Evolutionary conservation across 2,797 vertebrate species (phyloP), one percentile per base, ranked within the genome.

Genomic region (Linurgus olivaceus): DNA sequence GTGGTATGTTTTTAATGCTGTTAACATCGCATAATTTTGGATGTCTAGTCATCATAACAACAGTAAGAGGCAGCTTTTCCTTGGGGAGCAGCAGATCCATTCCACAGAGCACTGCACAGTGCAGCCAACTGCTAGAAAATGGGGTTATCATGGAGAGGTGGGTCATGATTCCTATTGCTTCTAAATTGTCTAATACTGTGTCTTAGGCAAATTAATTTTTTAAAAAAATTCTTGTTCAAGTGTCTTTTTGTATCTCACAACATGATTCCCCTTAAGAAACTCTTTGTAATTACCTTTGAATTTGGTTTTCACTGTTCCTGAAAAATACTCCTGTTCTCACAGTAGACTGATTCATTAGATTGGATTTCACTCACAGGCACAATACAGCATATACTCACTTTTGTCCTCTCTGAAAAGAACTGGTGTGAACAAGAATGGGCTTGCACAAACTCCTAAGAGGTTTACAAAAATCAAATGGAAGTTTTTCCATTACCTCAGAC

Each of bases 181-280:
- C 59, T 26, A 35, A 38, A 51, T 67, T 78, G 77, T 68, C 26
- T 23, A 50, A 12, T 77, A 23, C 17, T 65, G 7, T 31, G 7
- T 35, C 12, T 74, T 63, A 67, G 31, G 23, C 6, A 44, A 74
- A 52, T 29, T 16, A 26, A 13, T 37, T 40, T 63, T 78, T 19
- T n/a, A 28, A 11, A 0, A 0, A 3, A 74, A 71, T 45, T 54
- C 33, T 31, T 17, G 2, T 59, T 78, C 24, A 74, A 65, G 19
- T 35, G 48, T 21, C 14, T 50, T 77, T 67, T 16, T 63, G 9
- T 77, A 40, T 37, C n/a, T 81, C 25, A 50, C 18, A 47, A 59
- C n/a, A 11, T 21, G 20, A 7, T 38, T 88, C 84, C 26, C 37
- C 21, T 42, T 89, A 54, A 70, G 28, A 68, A 89, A 79, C 20